Conservation (phyloP, 1,140 invertebrate genomes). For the Dinothrombium tinctorium region DNA sequence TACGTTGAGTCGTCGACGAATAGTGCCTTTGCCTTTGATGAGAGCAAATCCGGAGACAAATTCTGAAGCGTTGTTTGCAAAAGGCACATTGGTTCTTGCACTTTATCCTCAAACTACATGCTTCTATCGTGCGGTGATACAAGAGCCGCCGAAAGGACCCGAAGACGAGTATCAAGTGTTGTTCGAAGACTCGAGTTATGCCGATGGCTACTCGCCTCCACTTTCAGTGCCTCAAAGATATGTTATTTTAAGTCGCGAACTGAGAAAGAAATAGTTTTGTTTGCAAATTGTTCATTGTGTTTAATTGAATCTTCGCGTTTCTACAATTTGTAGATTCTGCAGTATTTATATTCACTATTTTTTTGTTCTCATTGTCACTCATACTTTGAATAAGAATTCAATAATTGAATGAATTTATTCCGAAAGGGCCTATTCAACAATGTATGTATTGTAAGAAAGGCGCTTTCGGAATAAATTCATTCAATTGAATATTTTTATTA, state of each 20-base stretch:
- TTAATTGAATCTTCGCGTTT: too few relatives aligned
- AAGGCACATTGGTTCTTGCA: slow-evolving; percentile 79
- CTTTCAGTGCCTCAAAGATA: slow-evolving; percentile 80
- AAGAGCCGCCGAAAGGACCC: slow-evolving; percentile 50
- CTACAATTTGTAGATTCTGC: too few relatives aligned
- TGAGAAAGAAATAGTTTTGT: slow-evolving; percentile 2
- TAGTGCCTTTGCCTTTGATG: slow-evolving; percentile 81
- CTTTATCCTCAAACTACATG: slow-evolving; percentile 97
- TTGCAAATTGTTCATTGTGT: too few relatives aligned
- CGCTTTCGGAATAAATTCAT: too few relatives aligned
- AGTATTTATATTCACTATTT: too few relatives aligned
- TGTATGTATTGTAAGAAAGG: too few relatives aligned
- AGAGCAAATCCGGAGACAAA: slow-evolving; percentile 86
- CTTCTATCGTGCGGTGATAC: slow-evolving; percentile 74
- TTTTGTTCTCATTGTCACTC: too few relatives aligned
- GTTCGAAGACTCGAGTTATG: slow-evolving; percentile 77
- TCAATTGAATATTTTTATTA: too few relatives aligned
- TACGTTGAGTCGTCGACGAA: slow-evolving; percentile 47
- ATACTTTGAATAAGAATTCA: too few relatives aligned
- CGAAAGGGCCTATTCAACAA: too few relatives aligned
- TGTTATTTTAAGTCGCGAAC: slow-evolving; percentile 57
- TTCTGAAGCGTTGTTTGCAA: slow-evolving; percentile 67
- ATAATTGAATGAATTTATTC: too few relatives aligned
- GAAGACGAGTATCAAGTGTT: slow-evolving; percentile 75
- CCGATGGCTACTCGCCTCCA: slow-evolving; percentile 72